phyloP scores from a whole-genome alignment of 2,888 invertebrate species.

The Hymenopus coronatus region DNA sequence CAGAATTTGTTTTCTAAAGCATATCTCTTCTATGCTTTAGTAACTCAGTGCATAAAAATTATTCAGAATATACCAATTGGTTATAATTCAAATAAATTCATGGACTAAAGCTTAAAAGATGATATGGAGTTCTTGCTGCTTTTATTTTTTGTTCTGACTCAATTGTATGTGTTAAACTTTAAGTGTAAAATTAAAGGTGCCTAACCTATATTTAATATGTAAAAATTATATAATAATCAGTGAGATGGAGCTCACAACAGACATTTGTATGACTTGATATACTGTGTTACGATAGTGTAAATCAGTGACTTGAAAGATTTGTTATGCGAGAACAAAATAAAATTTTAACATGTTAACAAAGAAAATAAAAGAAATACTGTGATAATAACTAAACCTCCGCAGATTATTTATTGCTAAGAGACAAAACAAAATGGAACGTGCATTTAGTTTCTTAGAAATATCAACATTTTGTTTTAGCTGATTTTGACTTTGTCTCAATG shows the following conservation, averaged over 20 bases:
- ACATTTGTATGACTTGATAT: not conserved
- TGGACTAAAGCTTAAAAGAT: not conserved
- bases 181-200: not conserved
- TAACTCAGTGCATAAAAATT: not conserved
- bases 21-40: not conserved
- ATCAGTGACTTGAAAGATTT: not conserved
- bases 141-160: not conserved
- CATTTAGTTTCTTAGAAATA: no score
- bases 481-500: no score
- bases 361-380: not conserved
- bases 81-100: not conserved
- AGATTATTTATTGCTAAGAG: not conserved
- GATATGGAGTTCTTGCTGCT: not conserved
- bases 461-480: no score
- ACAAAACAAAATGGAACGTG: no score
- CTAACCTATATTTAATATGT: not conserved
- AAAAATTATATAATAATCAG: not conserved
- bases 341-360: not conserved
- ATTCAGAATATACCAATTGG: not conserved
- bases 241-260: not conserved
- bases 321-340: slow-evolving; percentile 6
- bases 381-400: not conserved
- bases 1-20: not conserved
- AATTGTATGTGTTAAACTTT: not conserved
- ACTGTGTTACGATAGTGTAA: not conserved